A percentile compares a stretch with the other conserved stretches of the same genome.
phyloP scores from a whole-genome alignment of 2,797 vertebrate species.

The Pipistrellus pygmaeus region DNA sequence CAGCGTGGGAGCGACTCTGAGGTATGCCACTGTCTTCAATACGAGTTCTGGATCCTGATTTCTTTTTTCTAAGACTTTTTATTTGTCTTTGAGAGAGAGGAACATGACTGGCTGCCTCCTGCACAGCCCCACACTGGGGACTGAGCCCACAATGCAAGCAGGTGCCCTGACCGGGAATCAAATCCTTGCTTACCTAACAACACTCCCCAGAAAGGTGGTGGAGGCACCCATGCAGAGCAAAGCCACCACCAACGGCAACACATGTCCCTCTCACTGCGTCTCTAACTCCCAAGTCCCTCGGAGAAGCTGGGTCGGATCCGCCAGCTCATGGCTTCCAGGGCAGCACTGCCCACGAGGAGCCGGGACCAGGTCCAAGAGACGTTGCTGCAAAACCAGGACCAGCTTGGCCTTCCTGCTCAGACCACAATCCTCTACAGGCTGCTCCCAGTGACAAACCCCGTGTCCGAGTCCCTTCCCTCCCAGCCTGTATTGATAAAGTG shows the following conservation, averaged over 20 bases:
- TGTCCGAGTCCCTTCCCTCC: not conserved
- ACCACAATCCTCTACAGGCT: not conserved
- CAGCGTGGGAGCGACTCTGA: not conserved
- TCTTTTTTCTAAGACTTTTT: not conserved
- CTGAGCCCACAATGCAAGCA: no score
- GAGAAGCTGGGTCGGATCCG: no score
- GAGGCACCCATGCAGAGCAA: not conserved
- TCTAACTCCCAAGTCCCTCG: not conserved
- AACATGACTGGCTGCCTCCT: no score
- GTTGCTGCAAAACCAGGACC: not conserved
- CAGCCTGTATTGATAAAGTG: not conserved
- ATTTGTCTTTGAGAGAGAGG: no score
- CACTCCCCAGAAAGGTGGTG: not conserved
- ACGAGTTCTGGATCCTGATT: not conserved
- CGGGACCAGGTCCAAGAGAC: not conserved
- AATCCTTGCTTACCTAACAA: not conserved
- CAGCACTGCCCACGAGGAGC: rapidly evolving
- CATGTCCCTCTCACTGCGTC: no score
- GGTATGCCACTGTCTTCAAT: not conserved
- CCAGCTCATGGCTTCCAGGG: rapidly evolving
- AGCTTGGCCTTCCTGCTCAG: not conserved
- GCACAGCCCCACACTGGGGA: no score
- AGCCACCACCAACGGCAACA: not conserved
- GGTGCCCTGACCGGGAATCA: not conserved
- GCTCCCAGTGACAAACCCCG: not conserved